A percentile compares a stretch with the other conserved stretches of the same genome.
These are phyloP conservation scores for Xiphorhynchus erythropygius DNA, from an alignment of 2,797 vertebrate genomes.

Conservation along the genomic window DNA sequence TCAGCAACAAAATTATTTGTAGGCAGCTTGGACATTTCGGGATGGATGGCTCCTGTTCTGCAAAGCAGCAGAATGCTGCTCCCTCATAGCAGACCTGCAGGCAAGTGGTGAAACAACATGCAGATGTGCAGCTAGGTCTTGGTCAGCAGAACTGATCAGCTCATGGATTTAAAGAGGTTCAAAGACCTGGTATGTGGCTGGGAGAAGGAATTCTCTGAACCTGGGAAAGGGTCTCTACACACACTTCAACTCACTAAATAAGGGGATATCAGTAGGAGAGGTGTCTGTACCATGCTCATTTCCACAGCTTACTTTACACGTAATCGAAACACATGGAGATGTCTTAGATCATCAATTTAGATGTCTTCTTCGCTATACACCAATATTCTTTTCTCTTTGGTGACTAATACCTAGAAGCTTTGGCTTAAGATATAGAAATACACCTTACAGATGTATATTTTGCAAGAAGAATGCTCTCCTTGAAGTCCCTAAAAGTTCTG, in stretches of 20 bases:
- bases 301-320: not conserved
- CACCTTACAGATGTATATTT: not conserved
- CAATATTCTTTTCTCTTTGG: not conserved
- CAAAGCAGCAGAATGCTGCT: not conserved
- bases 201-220: not conserved
- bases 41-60: not conserved
- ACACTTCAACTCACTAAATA: not conserved
- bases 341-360: not conserved
- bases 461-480: not conserved
- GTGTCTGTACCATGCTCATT: fast-evolving
- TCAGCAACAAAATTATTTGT: not conserved
- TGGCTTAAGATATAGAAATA: not conserved
- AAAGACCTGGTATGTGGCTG: fast-evolving
- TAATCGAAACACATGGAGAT: not conserved
- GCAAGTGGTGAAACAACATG: not conserved
- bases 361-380: not conserved
- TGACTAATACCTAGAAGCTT: not conserved
- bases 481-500: not conserved
- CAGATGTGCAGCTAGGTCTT: not conserved
- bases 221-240: not conserved
- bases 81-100: not conserved
- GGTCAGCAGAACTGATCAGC: not conserved
- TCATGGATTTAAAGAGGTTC: not conserved
- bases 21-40: not conserved
- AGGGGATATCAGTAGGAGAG: not conserved